These are phyloP conservation scores for Drosophila atroscutellata DNA, from an alignment of 2,888 invertebrate genomes.

Conservation along the genomic window DNA sequence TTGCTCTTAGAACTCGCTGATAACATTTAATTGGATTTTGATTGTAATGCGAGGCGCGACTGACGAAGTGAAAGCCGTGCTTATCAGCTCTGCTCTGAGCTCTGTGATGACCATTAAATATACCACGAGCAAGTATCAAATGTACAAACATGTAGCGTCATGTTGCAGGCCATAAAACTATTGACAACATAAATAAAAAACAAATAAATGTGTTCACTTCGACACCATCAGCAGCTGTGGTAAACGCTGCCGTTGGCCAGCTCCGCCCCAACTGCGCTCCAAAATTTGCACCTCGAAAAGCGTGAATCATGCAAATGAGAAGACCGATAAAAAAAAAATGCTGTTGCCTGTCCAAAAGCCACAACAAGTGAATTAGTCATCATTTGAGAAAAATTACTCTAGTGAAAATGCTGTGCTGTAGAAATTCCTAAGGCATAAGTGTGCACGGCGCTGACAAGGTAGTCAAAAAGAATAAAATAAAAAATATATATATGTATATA, in stretches of 20 bases:
- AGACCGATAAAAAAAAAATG: conserved; percentile 21
- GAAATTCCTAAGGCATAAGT: conserved; percentile 74
- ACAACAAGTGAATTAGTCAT: conserved; percentile 70
- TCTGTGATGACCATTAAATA: conserved; percentile 12
- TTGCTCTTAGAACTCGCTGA: conserved; percentile 54
- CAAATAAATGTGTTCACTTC: conserved; percentile 1
- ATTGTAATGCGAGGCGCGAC: conserved; percentile 59
- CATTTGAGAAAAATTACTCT: conserved; percentile 70
- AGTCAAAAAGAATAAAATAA: conserved; percentile 21
- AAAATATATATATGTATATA: neutral
- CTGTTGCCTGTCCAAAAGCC: conserved; percentile 34
- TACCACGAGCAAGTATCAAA: conserved; percentile 21
- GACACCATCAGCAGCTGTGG: conserved; percentile 16
- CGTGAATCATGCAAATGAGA: conserved; percentile 70
- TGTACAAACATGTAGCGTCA: neutral
- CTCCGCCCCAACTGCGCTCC: conserved; percentile 51
- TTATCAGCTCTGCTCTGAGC: conserved; percentile 49
- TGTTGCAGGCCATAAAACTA: conserved; percentile 5
- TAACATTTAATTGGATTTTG: conserved; percentile 74
- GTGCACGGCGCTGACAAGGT: conserved; percentile 40
- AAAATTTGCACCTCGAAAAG: conserved; percentile 56
- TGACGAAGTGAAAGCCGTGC: conserved; percentile 42
- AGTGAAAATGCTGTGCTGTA: conserved; percentile 51
- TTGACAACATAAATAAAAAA: conserved; percentile 10
- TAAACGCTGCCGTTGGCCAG: conserved; percentile 9